Conservation (phyloP, 2,888 invertebrate genomes). For the Drosophila mettleri region DNA sequence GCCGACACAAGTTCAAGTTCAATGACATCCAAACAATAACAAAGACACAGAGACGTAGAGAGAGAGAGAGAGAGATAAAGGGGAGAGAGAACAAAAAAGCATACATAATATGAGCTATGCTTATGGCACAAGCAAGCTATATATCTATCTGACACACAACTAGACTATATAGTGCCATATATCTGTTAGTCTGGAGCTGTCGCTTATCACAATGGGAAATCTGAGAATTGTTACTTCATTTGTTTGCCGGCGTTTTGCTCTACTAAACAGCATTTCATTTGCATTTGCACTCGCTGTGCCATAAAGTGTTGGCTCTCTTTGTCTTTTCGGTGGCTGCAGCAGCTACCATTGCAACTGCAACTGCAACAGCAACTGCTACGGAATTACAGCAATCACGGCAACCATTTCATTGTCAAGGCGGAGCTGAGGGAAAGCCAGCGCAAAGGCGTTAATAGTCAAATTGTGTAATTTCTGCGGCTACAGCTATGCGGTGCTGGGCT, state of each 20-base stretch:
- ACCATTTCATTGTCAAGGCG: slow-evolving; percentile 73
- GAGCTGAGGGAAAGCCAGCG: slow-evolving; percentile 14
- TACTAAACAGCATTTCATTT: slow-evolving; percentile 75
- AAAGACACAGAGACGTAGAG: slow-evolving; percentile 34
- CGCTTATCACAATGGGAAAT: slow-evolving; percentile 63
- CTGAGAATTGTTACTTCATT: slow-evolving; percentile 64
- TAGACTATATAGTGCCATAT: slow-evolving; percentile 20
- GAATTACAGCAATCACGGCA: slow-evolving; percentile 70
- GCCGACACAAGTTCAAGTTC: slow-evolving; percentile 76
- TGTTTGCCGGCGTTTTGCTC: slow-evolving; percentile 66
- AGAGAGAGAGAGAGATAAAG: neutral
- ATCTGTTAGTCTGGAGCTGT: slow-evolving; percentile 13
- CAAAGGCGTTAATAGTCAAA: slow-evolving; percentile 76
- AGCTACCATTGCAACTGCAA: slow-evolving; percentile 17
- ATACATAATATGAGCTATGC: slow-evolving; percentile 65
- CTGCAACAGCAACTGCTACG: slow-evolving; percentile 11
- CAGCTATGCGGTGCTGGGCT: neutral
- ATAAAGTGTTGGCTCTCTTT: slow-evolving; percentile 11
- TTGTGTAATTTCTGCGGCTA: slow-evolving; percentile 67
- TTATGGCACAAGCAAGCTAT: slow-evolving; percentile 45
- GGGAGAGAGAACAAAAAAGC: slow-evolving; percentile 15
- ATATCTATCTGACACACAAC: slow-evolving; percentile 22
- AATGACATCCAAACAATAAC: slow-evolving; percentile 75
- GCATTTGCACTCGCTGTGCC: slow-evolving; percentile 47
- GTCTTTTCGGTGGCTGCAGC: slow-evolving; percentile 13